Evolutionary conservation across 1,140 invertebrate genomes (phyloP), one percentile per base, ranked within the genome.

Genomic region (Achroia grisella): DNA sequence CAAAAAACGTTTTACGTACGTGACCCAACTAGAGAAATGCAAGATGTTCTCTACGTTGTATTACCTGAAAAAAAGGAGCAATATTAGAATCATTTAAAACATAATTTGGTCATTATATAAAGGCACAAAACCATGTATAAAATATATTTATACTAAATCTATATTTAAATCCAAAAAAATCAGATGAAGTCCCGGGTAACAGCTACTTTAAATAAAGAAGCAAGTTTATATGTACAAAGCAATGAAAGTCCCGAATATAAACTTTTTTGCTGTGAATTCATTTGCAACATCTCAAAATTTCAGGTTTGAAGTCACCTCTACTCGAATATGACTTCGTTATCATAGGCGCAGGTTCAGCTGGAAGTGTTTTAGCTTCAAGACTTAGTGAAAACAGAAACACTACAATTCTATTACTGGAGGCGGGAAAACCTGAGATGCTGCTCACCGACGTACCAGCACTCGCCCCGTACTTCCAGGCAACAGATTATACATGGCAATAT

Each of bases 291-390:
- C 6, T 23, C 6, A 2, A 23, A 23, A 23, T 78, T 68, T 11
- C 42, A 83, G 79, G 73, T 33, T 51, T 66, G 0, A 50, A 62
- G 10, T 30, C 61, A 8, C 74, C 79, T 0, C 53, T 68, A 10
- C 39, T 50, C 0, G 71, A 90, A 10, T 96, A 95, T 56, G 94
- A 96, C 77, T 96, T 95, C 60, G 92, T 97, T 28, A 88, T 95
- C 30, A 90, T 98, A 1, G 97, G 97, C 0, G 94, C 88, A 1
- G 93, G 93, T 1, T 89, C 89, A 0, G 89, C 87, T 1, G 89
- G 89, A 0, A 86, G 84, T 13, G 88, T 87, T 0, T 56, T 90
- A 0, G 89, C 89, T 0, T 88, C 88, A 10, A 58, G 87, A 34
- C 72, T 96, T 1, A 88, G 91, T 0, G 91, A 92, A 62, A 87